phyloP scores from a whole-genome alignment of 1,140 invertebrate species.

The Melipona quadrifasciata region DNA sequence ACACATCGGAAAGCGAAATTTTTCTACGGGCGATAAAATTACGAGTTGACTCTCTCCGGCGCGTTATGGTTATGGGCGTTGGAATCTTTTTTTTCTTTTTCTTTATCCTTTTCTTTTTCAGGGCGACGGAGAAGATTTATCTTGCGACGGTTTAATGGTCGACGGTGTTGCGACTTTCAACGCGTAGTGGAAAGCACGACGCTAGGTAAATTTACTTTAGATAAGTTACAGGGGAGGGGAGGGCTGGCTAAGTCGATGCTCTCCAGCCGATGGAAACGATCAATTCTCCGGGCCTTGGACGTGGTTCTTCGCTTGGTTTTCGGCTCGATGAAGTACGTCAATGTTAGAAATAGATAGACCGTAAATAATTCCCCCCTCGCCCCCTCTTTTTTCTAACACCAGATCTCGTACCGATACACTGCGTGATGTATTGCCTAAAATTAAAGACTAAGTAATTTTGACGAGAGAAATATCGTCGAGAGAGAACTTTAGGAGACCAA shows the following conservation, averaged over 20 bases:
- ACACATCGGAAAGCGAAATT: slow-evolving; percentile 21
- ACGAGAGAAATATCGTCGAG: not conserved
- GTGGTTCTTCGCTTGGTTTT: not conserved
- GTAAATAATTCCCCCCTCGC: not conserved
- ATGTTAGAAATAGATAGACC: not conserved
- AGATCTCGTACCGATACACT: not conserved
- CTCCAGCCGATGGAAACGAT: not conserved
- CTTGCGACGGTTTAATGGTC: not conserved
- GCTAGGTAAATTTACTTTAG: not conserved
- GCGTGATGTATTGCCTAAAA: not conserved
- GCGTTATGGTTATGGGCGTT: not conserved
- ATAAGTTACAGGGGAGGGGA: not conserved
- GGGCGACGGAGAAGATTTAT: not conserved
- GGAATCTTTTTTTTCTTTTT: not conserved
- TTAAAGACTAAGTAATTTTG: not conserved
- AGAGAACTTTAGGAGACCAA: not conserved
- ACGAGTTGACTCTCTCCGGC: not conserved
- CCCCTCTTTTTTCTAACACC: not conserved
- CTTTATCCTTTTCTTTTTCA: not conserved
- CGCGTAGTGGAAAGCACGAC: not conserved
- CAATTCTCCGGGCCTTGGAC: not conserved
- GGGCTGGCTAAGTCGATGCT: not conserved
- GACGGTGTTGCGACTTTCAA: slow-evolving; percentile 9
- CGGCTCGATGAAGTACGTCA: not conserved
- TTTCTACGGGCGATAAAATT: not conserved